A percentile compares a stretch with the other conserved stretches of the same genome.
Evolutionary conservation across 2,888 invertebrate species (phyloP).

Genomic region (Tenthredo mesomela): DNA sequence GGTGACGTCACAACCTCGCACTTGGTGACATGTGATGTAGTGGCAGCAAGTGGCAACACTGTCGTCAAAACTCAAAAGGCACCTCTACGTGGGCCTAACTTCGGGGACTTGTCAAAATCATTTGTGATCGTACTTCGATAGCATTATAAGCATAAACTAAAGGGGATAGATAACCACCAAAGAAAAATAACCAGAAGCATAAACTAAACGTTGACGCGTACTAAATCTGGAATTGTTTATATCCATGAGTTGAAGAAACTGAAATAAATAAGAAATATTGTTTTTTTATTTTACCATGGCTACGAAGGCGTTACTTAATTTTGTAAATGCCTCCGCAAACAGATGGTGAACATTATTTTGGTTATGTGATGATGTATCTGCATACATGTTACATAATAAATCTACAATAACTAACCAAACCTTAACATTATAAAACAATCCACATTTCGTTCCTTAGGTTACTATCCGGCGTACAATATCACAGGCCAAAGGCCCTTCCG

Average conservation of each 20-base stretch:
- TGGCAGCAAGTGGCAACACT: too few relatives aligned
- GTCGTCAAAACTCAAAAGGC: too few relatives aligned
- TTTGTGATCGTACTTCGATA: not conserved
- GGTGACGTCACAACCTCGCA: too few relatives aligned
- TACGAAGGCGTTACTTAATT: conserved; percentile 24
- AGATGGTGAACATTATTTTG: conserved; percentile 35
- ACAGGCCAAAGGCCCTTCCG: conserved; percentile 62
- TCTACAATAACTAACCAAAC: not conserved
- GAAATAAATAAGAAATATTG: not conserved
- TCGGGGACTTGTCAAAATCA: conserved; percentile 3
- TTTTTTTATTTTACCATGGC: not conserved
- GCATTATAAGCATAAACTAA: too few relatives aligned
- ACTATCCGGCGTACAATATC: conserved; percentile 63
- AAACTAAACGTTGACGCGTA: not conserved
- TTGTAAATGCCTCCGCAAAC: conserved; percentile 10
- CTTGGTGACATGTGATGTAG: too few relatives aligned
- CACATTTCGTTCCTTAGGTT: conserved; percentile 63
- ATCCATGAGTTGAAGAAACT: not conserved
- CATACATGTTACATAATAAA: not conserved
- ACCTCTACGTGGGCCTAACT: not conserved
- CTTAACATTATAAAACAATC: not conserved
- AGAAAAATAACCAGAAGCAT: too few relatives aligned
- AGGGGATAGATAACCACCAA: too few relatives aligned
- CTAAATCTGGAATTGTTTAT: not conserved
- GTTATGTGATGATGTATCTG: not conserved